Percentiles rank a stretch among this genome's conserved stretches.
phyloP scores from a whole-genome alignment of 1,140 invertebrate genomes.

The Pseudomyrmex dendroicus region DNA sequence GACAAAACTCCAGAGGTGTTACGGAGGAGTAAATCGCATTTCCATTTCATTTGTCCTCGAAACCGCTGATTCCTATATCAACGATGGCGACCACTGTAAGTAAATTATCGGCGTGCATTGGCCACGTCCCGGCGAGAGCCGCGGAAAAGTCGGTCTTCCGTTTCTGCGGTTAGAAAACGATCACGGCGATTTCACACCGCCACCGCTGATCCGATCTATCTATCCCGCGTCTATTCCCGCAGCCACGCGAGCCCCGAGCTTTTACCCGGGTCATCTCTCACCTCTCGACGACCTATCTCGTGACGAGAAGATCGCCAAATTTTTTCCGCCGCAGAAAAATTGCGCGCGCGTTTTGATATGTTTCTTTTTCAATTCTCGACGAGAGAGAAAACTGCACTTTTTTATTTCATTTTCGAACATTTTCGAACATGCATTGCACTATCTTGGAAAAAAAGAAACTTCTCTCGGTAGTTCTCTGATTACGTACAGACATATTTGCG shows the following conservation, averaged over 20 bases:
- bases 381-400: conserved; percentile 31
- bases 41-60: conserved; percentile 7
- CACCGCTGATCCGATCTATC: neutral
- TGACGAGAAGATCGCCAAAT: neutral
- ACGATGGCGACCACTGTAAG: neutral
- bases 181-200: conserved; percentile 31
- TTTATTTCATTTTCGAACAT: too few species aligned
- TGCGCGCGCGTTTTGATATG: neutral
- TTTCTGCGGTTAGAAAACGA: conserved; percentile 57
- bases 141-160: conserved; percentile 51
- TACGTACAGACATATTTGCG: too few species aligned
- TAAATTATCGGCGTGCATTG: conserved; percentile 10
- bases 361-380: conserved; percentile 9
- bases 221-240: neutral
- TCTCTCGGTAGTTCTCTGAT: too few species aligned
- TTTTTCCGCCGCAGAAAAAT: neutral
- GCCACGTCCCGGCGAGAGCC: conserved; percentile 32
- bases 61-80: neutral
- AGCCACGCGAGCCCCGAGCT: neutral
- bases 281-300: conserved; percentile 33
- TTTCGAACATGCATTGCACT: too few species aligned
- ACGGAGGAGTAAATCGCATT: neutral
- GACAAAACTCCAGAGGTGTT: too few species aligned
- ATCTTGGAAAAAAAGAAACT: too few species aligned
- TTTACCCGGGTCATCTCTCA: conserved; percentile 42